phyloP scores from a whole-genome alignment of 1,140 invertebrate genomes.

The Bombyx mandarina region DNA sequence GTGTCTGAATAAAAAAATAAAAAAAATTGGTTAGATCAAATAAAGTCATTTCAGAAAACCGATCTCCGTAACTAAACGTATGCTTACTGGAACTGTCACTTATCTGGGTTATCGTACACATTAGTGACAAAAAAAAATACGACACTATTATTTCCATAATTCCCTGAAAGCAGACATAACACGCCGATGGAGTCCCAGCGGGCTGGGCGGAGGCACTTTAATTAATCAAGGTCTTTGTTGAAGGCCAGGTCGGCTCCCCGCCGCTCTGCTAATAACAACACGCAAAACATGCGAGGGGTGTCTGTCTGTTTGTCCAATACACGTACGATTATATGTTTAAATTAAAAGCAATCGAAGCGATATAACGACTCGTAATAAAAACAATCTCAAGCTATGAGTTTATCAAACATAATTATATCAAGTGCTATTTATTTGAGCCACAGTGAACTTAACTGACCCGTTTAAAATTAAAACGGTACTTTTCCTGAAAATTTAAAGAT shows the following conservation, averaged over 20 bases:
- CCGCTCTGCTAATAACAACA: slow-evolving; percentile 36
- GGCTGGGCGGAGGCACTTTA: slow-evolving; percentile 56
- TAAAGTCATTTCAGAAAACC: no score
- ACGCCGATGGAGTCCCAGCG: slow-evolving; percentile 25
- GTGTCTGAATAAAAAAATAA: no score
- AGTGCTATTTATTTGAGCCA: no score
- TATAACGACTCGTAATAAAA: slow-evolving; percentile 6
- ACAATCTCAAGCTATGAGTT: no score
- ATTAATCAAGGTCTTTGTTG: slow-evolving; percentile 59
- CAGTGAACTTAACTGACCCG: no score
- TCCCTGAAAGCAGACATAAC: not conserved
- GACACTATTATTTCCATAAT: slow-evolving; percentile 3
- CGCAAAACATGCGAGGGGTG: slow-evolving; percentile 45
- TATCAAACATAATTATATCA: no score
- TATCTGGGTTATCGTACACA: no score
- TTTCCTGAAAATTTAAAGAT: no score
- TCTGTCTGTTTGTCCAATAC: slow-evolving; percentile 35
- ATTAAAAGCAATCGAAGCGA: slow-evolving; percentile 32
- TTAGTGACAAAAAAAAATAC: no score
- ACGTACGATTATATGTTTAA: slow-evolving; percentile 38
- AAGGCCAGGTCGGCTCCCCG: slow-evolving; percentile 32
- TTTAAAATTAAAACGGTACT: no score
- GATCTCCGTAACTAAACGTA: no score
- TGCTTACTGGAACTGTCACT: not conserved
- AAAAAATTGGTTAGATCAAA: no score